Conservation (phyloP, 2,113 vertebrate species). For the Platysteira castanea region DNA sequence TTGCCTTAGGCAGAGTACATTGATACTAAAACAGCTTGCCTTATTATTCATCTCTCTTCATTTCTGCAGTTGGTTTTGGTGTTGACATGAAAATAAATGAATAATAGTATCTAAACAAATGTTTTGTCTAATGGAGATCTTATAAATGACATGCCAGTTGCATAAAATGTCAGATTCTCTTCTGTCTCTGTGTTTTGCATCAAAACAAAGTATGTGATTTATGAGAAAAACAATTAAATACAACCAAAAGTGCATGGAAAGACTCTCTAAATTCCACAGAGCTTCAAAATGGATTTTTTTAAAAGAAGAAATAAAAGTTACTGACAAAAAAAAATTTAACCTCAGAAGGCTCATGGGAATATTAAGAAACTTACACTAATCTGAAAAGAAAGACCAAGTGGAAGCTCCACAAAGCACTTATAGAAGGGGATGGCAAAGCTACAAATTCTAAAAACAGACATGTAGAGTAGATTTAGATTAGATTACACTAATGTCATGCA, state of each 20-base stretch:
- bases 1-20: constrained; percentile 56
- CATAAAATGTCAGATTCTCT: constrained; percentile 51
- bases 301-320: constrained; percentile 32
- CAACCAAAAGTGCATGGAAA: constrained; percentile 21
- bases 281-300: constrained; percentile 28
- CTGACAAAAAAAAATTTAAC: background rate
- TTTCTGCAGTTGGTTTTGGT: constrained; percentile 56
- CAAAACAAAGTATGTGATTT: constrained; percentile 59
- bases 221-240: constrained; percentile 51
- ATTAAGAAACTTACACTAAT: background rate
- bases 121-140: constrained; percentile 58
- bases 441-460: background rate
- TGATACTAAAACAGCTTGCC: constrained; percentile 42
- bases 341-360: background rate
- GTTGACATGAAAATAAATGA: constrained; percentile 65
- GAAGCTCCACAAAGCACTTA: background rate
- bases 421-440: background rate
- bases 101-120: constrained; percentile 62
- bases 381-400: background rate
- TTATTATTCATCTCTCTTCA: constrained; percentile 45
- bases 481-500: background rate
- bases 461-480: background rate
- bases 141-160: constrained; percentile 50
- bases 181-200: constrained; percentile 43
- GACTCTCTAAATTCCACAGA: constrained; percentile 30